Evolutionary conservation across 2,113 vertebrate species (phyloP).

Genomic region (Cyphomyrus discorhynchus): DNA sequence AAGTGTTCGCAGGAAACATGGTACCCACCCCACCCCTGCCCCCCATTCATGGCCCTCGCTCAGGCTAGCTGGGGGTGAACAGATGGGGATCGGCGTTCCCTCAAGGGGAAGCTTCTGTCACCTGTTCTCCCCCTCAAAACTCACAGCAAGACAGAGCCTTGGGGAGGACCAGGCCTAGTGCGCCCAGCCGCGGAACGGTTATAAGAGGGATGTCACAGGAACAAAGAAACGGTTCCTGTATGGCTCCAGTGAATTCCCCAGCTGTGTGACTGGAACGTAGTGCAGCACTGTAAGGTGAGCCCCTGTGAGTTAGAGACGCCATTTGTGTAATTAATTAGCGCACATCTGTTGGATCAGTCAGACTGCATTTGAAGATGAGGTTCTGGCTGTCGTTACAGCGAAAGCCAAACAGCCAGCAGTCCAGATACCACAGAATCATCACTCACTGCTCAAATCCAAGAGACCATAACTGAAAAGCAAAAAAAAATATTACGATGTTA

Average conservation of each 20-base stretch:
- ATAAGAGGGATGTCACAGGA: background rate
- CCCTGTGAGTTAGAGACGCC: background rate
- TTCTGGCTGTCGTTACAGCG: background rate
- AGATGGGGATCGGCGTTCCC: background rate
- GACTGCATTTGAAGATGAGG: background rate
- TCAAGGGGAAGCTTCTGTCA: background rate
- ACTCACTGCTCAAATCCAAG: background rate
- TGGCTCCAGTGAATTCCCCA: background rate
- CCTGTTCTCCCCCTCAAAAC: background rate
- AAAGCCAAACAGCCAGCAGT: background rate
- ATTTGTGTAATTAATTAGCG: background rate
- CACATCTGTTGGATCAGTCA: background rate
- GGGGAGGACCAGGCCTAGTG: too few species aligned
- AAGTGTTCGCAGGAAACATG: background rate
- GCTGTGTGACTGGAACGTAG: background rate
- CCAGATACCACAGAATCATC: constrained; percentile 4
- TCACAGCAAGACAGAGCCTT: background rate
- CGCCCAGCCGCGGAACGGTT: background rate
- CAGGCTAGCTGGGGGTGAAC: background rate
- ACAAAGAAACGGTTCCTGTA: background rate
- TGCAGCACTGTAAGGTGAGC: background rate
- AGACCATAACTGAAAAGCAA: constrained; percentile 4
- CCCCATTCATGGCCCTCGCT: background rate
- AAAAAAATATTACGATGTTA: background rate
- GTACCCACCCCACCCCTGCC: background rate